Evolutionary conservation across 1,140 invertebrate species (phyloP), one percentile per base, ranked within the genome.

Genomic region (Hirudo medicinalis): DNA sequence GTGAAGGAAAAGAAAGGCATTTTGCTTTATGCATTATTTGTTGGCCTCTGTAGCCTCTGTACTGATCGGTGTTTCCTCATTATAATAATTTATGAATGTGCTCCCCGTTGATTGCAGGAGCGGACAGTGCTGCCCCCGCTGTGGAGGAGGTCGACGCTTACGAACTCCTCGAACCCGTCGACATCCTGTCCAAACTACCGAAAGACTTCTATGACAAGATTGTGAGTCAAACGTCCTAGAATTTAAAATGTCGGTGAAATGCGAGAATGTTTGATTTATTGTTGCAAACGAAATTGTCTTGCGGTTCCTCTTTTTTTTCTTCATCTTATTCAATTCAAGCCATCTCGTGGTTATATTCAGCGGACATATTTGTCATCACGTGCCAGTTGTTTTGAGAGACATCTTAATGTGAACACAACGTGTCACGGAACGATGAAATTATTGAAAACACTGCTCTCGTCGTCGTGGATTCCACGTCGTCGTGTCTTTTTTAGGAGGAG

Each of bases 171-270:
- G 89, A 92, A 76, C 89, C 94, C 0, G 91, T 96, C 36, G 91
- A 98, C 78, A 92, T 99, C 77, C 78, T 98, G 0, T 88, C 90
- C 3, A 90, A 94, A 80, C 79, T 98, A 29, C 93, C 93, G 0
- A 94, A 94, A 84, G 91, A 97, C 81, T 99, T 97, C 80, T 95
- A 90, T 78, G 92, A 96, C 11, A 92, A 95, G 82, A 77, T 83
- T 72, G 81, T 74, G 32, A 71, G 72, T 73, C 5, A 0, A 22
- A 49, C 8, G 15, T 15, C 17, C 8, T 63, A 15, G 15, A 6
- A 25, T 2, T 36, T 36, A 3, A 36, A 36, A 36, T 36, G 32
- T 6, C 32, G 6, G 32, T 36, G 32, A 36, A 36, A 36, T 36
- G 32, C 6, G 2, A 3, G 2, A 36, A 3, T 36, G 2, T 36